phyloP scores from a whole-genome alignment of 2,113 vertebrate species.

The Actinemys pallida region DNA sequence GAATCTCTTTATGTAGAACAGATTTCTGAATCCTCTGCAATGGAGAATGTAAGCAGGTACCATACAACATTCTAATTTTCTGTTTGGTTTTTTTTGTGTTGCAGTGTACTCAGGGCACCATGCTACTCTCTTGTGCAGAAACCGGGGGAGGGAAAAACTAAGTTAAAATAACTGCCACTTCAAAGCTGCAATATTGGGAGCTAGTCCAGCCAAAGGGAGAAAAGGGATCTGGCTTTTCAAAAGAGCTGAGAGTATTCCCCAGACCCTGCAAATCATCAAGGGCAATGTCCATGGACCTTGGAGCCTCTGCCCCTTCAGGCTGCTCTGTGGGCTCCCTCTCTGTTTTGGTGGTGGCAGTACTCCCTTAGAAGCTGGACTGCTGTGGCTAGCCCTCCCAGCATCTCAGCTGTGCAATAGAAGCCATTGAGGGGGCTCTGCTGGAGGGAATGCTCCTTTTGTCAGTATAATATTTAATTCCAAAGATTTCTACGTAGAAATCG shows the following conservation, averaged over 20 bases:
- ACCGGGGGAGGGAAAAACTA: background rate
- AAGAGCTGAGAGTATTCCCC: too few relatives aligned
- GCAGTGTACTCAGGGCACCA: conserved; percentile 14
- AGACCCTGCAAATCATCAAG: too few relatives aligned
- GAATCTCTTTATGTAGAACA: background rate
- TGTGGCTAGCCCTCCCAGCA: background rate
- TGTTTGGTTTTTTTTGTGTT: conserved; percentile 9
- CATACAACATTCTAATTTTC: background rate
- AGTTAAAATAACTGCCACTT: background rate
- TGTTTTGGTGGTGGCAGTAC: background rate
- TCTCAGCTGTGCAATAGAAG: rapidly evolving
- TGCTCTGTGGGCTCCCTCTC: background rate
- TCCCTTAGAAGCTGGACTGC: background rate
- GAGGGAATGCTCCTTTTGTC: background rate
- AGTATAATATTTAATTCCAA: background rate
- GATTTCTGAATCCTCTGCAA: background rate
- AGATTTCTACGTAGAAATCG: background rate
- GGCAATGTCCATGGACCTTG: background rate
- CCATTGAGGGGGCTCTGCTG: rapidly evolving
- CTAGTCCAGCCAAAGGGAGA: background rate
- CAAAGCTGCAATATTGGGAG: background rate
- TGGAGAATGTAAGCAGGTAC: background rate
- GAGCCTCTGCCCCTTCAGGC: background rate
- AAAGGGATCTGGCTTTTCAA: too few relatives aligned
- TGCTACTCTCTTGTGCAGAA: background rate